Evolutionary conservation across 2,888 invertebrate genomes (phyloP).

Genomic region (Ichneumoninae sp.): DNA sequence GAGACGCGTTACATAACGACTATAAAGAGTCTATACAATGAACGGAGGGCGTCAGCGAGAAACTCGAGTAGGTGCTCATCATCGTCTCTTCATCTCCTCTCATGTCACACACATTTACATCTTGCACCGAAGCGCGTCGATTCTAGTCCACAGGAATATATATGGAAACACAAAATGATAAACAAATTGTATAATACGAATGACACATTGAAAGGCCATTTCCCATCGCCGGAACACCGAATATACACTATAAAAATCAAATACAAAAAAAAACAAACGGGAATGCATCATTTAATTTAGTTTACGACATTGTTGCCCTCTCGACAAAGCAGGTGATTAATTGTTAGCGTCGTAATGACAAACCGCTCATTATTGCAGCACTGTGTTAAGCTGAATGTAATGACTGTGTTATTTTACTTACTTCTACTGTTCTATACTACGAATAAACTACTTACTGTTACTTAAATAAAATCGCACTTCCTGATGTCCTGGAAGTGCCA

Average conservation of each 20-base stretch:
- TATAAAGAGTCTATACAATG: slow-evolving; percentile 10
- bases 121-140: slow-evolving; percentile 20
- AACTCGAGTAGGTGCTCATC: slow-evolving; percentile 38
- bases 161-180: slow-evolving; percentile 4
- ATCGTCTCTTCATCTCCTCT: slow-evolving; percentile 52
- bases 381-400: slow-evolving; percentile 76
- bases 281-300: slow-evolving; percentile 72
- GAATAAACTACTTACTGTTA: slow-evolving; percentile 73
- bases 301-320: slow-evolving; percentile 71
- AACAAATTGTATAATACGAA: slow-evolving; percentile 35
- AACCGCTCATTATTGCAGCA: slow-evolving; percentile 67
- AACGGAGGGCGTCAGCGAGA: slow-evolving; percentile 30
- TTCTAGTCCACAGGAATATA: slow-evolving; percentile 6
- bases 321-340: slow-evolving; percentile 38
- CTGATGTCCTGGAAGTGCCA: slow-evolving; percentile 70
- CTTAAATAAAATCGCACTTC: slow-evolving; percentile 79
- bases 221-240: slow-evolving; percentile 41
- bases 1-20: slow-evolving; percentile 22
- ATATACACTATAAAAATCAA: slow-evolving; percentile 48
- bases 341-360: slow-evolving; percentile 20
- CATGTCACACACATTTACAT: slow-evolving; percentile 18
- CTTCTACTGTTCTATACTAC: slow-evolving; percentile 60
- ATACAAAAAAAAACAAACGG: slow-evolving; percentile 48
- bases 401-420: slow-evolving; percentile 77
- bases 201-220: slow-evolving; percentile 44